phyloP scores from a whole-genome alignment of 2,113 vertebrate genomes.

The Geococcyx californianus region DNA sequence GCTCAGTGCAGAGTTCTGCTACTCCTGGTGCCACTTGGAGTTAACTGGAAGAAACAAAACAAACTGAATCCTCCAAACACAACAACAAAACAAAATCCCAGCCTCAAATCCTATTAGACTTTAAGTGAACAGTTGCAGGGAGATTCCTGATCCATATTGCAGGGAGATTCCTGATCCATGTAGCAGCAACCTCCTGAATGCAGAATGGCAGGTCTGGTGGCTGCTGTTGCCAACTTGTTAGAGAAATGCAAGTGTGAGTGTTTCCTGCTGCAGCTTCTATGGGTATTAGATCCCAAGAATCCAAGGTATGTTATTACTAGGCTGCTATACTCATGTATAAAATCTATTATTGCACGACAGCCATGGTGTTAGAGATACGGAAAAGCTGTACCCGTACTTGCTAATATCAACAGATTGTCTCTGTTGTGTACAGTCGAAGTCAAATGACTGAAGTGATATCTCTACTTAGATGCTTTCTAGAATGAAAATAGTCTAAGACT shows the following conservation, averaged over 20 bases:
- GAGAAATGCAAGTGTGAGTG: neutral
- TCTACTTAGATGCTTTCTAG: neutral
- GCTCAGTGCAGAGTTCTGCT: neutral
- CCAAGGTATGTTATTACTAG: neutral
- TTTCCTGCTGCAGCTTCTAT: neutral
- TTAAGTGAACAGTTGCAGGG: neutral
- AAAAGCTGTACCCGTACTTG: neutral
- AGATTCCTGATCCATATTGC: no score
- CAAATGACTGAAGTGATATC: neutral
- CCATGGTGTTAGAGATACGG: neutral
- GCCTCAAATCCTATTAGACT: neutral
- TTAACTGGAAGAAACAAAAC: neutral
- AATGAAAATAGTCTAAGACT: neutral
- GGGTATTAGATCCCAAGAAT: neutral
- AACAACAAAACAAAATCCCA: neutral
- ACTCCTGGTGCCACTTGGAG: neutral
- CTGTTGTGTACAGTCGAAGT: neutral
- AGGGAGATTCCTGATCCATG: neutral
- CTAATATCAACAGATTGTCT: neutral
- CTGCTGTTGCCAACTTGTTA: neutral
- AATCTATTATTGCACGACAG: neutral
- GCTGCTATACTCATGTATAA: neutral
- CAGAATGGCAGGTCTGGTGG: neutral
- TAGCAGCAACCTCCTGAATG: neutral
- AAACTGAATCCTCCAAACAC: neutral